Base-by-base conservation (phyloP, 2,113 vertebrate genomes). In the Phyllopteryx taeniolatus region DNA sequence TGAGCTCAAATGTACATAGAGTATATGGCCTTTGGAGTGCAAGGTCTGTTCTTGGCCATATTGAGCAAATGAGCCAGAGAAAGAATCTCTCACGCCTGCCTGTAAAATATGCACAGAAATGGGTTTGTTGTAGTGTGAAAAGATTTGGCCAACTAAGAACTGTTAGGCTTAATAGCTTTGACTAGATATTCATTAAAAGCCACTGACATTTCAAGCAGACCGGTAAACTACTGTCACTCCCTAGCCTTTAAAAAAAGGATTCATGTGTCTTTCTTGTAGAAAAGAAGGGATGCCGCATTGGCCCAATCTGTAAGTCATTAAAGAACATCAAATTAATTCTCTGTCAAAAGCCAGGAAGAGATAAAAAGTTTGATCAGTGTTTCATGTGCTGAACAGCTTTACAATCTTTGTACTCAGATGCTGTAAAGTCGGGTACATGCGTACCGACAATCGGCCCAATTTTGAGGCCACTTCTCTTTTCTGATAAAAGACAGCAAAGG, bases 151-250 rank as follows among this genome's bases (percentile, higher is more conserved):
- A 67, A 67, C 67, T 68, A 71, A 68, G 60, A 72, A 70, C 70
- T 60, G 71, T 35, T 63, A 7, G 67, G 53, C 67, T 57, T 75
- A 83, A 86, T 84, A 73, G 66, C 80, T 76, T 67, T 69, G 17
- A 86, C 85, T 83, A 87, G 56, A 86, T 67, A 79, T 86, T 91
- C 74, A 86, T 89, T 88, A 85, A 73, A 73, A 85, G 54, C 69
- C 85, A 63, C 67, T 91, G 88, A 90, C 88, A 90, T 90, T 89
- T 89, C 14, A 71, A 79, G 73, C 71, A 73, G 71, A 80, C 71
- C 64, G 76, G 70, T 85, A 47, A 57, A 39, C 71, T 42, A 15
- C 67, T 74, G 77, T 75, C 69, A 57, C 65, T 7, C 75, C 31
- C 59, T 75, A 77, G 83, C 82, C 80, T 89, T 85, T 85, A 67